A percentile compares a stretch with the other conserved stretches of the same genome.
phyloP scores from a whole-genome alignment of 2,797 vertebrate genomes.

The Podargus strigoides region DNA sequence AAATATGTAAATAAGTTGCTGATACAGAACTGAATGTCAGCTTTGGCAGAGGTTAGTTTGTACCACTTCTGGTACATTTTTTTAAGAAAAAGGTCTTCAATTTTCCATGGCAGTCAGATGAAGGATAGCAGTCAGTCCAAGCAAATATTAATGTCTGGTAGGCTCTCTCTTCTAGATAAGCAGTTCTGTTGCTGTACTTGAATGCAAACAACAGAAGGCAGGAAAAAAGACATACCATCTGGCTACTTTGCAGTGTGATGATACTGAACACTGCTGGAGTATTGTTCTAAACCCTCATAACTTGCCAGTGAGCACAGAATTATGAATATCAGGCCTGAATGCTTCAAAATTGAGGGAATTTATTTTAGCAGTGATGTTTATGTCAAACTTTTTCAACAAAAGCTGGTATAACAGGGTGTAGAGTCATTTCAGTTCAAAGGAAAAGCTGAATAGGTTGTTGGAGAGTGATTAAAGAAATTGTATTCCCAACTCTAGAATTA shows the following conservation, averaged over 20 bases:
- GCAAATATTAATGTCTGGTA: background rate
- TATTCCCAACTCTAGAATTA: conserved; percentile 26
- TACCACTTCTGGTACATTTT: background rate
- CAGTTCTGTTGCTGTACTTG: background rate
- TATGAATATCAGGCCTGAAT: too few relatives aligned
- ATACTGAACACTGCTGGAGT: background rate
- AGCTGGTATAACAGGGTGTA: background rate
- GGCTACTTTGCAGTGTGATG: background rate
- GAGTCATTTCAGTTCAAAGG: conserved; percentile 4
- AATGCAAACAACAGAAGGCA: background rate
- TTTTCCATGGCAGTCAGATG: conserved; percentile 35
- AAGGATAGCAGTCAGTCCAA: background rate
- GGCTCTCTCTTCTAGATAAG: background rate
- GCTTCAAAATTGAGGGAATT: too few relatives aligned
- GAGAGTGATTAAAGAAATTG: conserved; percentile 29
- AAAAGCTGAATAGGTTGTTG: conserved; percentile 10
- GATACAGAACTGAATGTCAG: conserved; percentile 30
- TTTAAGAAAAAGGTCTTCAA: conserved; percentile 8
- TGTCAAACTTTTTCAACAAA: background rate
- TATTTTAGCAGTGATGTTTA: background rate
- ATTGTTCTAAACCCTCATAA: background rate
- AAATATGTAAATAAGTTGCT: conserved; percentile 13
- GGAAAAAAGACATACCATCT: background rate
- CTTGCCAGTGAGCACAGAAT: background rate
- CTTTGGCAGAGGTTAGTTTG: conserved; percentile 28